These are phyloP conservation scores for Battus philenor DNA, from an alignment of 1,140 invertebrate species.

Conservation along the genomic window DNA sequence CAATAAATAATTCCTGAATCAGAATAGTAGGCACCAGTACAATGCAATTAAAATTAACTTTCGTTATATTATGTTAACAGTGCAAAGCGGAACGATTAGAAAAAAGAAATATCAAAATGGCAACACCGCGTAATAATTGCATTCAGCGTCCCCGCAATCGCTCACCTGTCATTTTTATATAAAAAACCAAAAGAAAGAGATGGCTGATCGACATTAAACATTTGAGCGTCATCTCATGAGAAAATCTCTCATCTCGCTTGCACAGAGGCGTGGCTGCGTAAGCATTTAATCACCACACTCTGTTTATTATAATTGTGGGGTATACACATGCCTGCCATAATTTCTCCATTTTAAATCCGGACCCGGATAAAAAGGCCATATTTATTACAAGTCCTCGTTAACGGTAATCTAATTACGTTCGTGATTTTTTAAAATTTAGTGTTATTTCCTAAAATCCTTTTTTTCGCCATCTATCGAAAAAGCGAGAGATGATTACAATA, in stretches of 20 bases:
- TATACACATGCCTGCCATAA: constrained; percentile 1
- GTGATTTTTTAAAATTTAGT: too few species aligned
- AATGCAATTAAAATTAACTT: too few species aligned
- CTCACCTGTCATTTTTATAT: constrained; percentile 4
- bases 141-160: neutral
- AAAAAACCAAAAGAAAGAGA: constrained; percentile 7
- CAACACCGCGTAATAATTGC: neutral
- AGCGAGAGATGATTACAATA: too few species aligned
- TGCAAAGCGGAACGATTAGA: too few species aligned
- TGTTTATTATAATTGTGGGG: constrained; percentile 25
- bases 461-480: too few species aligned
- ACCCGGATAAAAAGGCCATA: neutral
- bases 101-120: neutral
- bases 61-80: too few species aligned
- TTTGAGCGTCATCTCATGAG: constrained; percentile 18
- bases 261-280: constrained; percentile 22
- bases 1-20: too few species aligned
- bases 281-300: constrained; percentile 23
- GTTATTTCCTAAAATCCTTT: too few species aligned
- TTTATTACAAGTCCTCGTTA: too few species aligned
- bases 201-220: neutral
- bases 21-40: too few species aligned
- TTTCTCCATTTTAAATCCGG: neutral
- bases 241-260: constrained; percentile 20
- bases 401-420: too few species aligned